Percentiles rank a stretch among this genome's conserved stretches.
These are phyloP conservation scores for Grapholita molesta DNA, from an alignment of 1,140 invertebrate species.

Conservation along the genomic window DNA sequence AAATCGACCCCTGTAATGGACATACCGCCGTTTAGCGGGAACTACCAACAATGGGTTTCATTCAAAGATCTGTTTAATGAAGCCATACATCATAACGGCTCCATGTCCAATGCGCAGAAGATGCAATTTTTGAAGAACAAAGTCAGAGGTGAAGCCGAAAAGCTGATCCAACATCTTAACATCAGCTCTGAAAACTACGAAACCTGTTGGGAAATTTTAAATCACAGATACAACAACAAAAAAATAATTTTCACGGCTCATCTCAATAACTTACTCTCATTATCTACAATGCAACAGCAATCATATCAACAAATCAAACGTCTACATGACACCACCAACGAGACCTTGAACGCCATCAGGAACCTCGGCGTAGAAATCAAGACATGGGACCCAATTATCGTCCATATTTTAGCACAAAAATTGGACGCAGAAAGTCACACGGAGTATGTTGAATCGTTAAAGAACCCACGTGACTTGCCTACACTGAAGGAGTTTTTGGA, in stretches of 20 bases:
- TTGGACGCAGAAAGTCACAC: constrained; percentile 23
- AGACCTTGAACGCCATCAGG: constrained; percentile 19
- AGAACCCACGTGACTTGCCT: constrained; percentile 27
- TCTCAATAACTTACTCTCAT: constrained; percentile 21
- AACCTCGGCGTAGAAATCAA: no score
- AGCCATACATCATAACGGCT: not conserved
- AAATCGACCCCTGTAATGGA: no score
- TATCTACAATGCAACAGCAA: constrained; percentile 26
- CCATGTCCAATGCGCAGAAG: not conserved
- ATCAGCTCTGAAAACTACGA: not conserved
- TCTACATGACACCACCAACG: constrained; percentile 27
- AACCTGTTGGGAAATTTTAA: not conserved
- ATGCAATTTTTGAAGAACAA: no score
- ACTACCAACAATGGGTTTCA: constrained; percentile 23
- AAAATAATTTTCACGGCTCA: constrained; percentile 25
- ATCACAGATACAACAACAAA: constrained; percentile 15
- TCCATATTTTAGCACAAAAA: constrained; percentile 29
- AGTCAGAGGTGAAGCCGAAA: not conserved
- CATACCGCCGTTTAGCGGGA: not conserved
- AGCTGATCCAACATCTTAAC: not conserved
- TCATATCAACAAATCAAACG: constrained; percentile 14
- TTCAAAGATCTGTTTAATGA: constrained; percentile 20
- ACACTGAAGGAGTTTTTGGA: constrained; percentile 24
- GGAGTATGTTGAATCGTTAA: constrained; percentile 22
- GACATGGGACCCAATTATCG: constrained; percentile 26